These are phyloP conservation scores for Microvelia longipes DNA, from an alignment of 1,140 invertebrate genomes.

Conservation along the genomic window DNA sequence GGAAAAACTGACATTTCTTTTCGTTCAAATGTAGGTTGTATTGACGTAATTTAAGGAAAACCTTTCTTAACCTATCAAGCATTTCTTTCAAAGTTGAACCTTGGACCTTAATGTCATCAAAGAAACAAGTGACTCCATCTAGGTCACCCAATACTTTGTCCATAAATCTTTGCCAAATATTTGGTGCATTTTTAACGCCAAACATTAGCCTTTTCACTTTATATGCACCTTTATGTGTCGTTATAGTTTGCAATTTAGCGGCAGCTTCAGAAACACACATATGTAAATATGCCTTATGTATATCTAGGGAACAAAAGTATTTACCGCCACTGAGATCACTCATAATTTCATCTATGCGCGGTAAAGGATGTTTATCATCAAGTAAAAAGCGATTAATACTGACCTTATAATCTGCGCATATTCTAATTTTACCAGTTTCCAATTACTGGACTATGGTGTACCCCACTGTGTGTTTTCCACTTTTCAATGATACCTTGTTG, in stretches of 20 bases:
- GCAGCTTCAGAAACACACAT: background rate
- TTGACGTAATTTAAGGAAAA: background rate
- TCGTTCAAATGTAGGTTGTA: background rate
- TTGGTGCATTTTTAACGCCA: conserved; percentile 32
- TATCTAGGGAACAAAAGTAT: background rate
- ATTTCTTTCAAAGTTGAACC: background rate
- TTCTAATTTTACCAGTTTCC: no score
- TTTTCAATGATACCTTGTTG: no score
- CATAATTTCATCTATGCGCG: background rate
- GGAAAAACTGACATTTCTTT: background rate
- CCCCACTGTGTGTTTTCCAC: no score
- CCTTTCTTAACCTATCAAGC: background rate
- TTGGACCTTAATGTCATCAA: conserved; percentile 4
- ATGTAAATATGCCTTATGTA: background rate
- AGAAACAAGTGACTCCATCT: background rate
- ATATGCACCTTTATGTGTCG: conserved; percentile 26
- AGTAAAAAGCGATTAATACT: background rate
- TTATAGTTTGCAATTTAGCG: conserved; percentile 19
- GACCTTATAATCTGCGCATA: background rate
- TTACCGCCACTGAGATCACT: background rate
- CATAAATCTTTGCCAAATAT: background rate
- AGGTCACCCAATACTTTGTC: background rate
- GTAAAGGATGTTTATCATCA: background rate
- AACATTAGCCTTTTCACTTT: conserved; percentile 30
- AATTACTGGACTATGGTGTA: no score